These are phyloP conservation scores for Drosophila repleta DNA, from an alignment of 1,140 invertebrate species.

Conservation along the genomic window DNA sequence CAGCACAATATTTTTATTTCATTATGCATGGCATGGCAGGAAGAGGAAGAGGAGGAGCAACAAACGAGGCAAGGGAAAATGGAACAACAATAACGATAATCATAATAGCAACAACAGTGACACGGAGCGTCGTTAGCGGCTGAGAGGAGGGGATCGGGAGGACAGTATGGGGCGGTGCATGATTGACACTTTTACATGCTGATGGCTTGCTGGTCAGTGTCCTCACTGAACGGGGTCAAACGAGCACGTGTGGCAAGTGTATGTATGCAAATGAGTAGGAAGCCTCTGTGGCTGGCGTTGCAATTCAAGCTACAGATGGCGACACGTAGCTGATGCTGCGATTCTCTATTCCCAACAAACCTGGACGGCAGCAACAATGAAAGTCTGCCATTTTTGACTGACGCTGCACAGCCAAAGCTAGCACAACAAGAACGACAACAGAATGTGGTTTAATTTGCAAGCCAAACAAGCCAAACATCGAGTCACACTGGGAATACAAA, in stretches of 20 bases:
- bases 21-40: conserved; percentile 34
- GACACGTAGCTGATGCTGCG: conserved; percentile 4
- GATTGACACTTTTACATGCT: conserved; percentile 56
- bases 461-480: conserved; percentile 7
- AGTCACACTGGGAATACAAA: background rate
- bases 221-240: background rate
- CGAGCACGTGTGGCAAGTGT: background rate
- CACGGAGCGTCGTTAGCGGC: conserved; percentile 2
- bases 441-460: conserved; percentile 27
- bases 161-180: background rate
- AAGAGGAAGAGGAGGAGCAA: conserved; percentile 17
- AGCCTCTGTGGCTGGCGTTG: conserved; percentile 3
- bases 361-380: conserved; percentile 25
- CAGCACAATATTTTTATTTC: conserved; percentile 58
- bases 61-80: background rate
- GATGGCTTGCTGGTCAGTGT: conserved; percentile 6
- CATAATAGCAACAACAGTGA: conserved; percentile 33
- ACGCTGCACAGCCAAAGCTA: conserved; percentile 12
- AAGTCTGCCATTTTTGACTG: conserved; percentile 48
- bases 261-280: conserved; percentile 6
- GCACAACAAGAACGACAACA: conserved; percentile 2
- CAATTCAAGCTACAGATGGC: conserved; percentile 5
- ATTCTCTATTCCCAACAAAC: background rate
- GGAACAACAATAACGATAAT: conserved; percentile 42
- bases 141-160: background rate